Base-by-base conservation (phyloP, 2,113 vertebrate genomes). In the Lanius collurio region DNA sequence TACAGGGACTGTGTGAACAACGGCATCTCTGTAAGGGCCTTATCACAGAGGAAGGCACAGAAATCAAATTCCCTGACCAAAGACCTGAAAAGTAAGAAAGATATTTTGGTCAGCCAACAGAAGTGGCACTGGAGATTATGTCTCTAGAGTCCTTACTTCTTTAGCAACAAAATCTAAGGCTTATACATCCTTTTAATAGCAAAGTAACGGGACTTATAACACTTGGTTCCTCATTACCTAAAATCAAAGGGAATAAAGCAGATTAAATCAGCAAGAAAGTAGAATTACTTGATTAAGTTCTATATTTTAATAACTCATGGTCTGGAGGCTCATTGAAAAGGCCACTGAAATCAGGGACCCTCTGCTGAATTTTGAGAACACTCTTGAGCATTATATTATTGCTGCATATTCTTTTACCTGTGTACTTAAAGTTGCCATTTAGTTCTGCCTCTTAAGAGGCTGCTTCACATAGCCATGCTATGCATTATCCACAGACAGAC, bases 41-140 rank as follows among this genome's bases (percentile, higher is more conserved):
- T 89, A 95, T 93, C 79, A 74, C 56, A 94, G 78, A 96, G 49
- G 37, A 93, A 85, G 87, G 81, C 62, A 95, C 53, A 87, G 81
- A 95, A 97, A 97, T 96, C 83, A 97, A 97, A 96, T 97, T 88
- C 69, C 30, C 82, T 95, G 89, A 93, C 79, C 74, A 83, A 96
- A 96, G 60, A 92, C 47, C 84, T 71, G 65, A 78, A 89, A 93
- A 95, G 35, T 69, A 56, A 92, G 88, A 60, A 95, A 62, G 69
- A 57, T 91, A 86, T 95, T 90, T 95, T 91, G 87, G 74, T 97
- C 94, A 96, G 49, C 90, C 93, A 88, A 37, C 60, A 69, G 62
- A 89, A 95, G 31, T 49, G n/a, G 13, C 15, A 65, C 41, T 68
- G 41, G 35, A 94, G 92, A 89, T 85, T 81, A 50, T 1, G 6